phyloP scores from a whole-genome alignment of 1,140 invertebrate species.

The Ceratina japonica region DNA sequence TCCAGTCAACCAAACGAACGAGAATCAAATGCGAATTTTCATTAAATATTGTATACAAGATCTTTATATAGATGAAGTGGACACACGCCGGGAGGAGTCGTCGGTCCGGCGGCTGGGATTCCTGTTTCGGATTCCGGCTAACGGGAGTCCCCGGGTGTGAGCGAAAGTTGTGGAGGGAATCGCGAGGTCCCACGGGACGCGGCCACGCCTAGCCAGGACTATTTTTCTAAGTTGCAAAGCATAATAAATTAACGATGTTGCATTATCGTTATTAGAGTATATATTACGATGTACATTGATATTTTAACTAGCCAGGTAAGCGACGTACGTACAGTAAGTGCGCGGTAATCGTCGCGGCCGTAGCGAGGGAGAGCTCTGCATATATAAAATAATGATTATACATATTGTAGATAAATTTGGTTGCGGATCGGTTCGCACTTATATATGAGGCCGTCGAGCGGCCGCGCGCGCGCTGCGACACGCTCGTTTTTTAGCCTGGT shows the following conservation, averaged over 20 bases:
- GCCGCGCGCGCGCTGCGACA: slow-evolving; percentile 35
- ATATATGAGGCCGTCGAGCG: slow-evolving; percentile 50
- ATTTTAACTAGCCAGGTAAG: slow-evolving; percentile 73
- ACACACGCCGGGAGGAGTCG: background rate
- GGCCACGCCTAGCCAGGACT: slow-evolving; percentile 74
- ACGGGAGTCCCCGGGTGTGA: background rate
- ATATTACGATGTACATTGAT: slow-evolving; percentile 72
- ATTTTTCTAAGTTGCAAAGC: slow-evolving; percentile 80
- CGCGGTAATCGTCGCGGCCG: slow-evolving; percentile 67
- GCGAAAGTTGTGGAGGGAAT: background rate
- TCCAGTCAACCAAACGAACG: background rate
- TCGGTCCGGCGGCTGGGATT: too few relatives aligned
- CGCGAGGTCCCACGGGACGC: slow-evolving; percentile 66
- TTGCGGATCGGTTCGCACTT: slow-evolving; percentile 51
- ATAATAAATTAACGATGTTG: slow-evolving; percentile 79
- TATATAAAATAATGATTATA: slow-evolving; percentile 47
- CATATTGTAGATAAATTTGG: slow-evolving; percentile 52
- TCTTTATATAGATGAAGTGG: background rate
- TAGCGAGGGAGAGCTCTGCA: slow-evolving; percentile 51
- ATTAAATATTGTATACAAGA: slow-evolving; percentile 3
- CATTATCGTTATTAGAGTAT: slow-evolving; percentile 80
- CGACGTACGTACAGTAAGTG: slow-evolving; percentile 67
- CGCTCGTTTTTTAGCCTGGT: slow-evolving; percentile 28
- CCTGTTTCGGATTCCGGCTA: too few relatives aligned
- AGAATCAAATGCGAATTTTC: slow-evolving; percentile 12